phyloP scores from a whole-genome alignment of 2,888 invertebrate genomes.

The Lepidochitona cinerea region DNA sequence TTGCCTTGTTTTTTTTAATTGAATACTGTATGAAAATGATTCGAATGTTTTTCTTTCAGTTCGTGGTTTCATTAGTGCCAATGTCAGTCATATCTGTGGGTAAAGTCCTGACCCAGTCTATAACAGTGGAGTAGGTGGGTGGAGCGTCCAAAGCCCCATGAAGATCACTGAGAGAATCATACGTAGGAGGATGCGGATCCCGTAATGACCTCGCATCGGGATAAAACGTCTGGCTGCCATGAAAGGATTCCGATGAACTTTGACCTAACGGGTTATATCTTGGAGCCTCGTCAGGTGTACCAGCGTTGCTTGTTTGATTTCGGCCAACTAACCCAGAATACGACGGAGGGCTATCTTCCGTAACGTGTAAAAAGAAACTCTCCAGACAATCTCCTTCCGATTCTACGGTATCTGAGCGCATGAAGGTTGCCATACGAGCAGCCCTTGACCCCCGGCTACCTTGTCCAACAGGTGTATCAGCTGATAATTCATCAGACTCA shows the following conservation, averaged over 20 bases:
- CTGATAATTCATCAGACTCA: neutral
- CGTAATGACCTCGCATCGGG: neutral
- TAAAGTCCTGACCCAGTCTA: neutral
- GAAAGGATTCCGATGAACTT: neutral
- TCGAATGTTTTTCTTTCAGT: too few relatives aligned
- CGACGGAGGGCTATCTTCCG: neutral
- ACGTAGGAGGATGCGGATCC: neutral
- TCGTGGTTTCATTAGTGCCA: too few relatives aligned
- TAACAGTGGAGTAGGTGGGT: neutral
- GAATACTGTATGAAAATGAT: too few relatives aligned
- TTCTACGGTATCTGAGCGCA: neutral
- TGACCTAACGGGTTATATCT: neutral
- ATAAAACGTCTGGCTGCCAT: neutral
- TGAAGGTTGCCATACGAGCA: constrained; percentile 3
- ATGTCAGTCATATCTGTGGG: too few relatives aligned
- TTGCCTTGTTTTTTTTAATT: too few relatives aligned
- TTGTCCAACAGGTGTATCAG: neutral
- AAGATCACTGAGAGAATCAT: neutral
- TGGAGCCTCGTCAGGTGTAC: neutral
- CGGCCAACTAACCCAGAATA: neutral
- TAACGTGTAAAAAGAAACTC: neutral
- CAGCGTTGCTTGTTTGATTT: neutral
- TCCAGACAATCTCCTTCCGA: constrained; percentile 2
- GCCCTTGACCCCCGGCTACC: neutral
- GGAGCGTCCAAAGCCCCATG: neutral